phyloP scores from a whole-genome alignment of 2,113 vertebrate genomes.

The Centropristis striata region DNA sequence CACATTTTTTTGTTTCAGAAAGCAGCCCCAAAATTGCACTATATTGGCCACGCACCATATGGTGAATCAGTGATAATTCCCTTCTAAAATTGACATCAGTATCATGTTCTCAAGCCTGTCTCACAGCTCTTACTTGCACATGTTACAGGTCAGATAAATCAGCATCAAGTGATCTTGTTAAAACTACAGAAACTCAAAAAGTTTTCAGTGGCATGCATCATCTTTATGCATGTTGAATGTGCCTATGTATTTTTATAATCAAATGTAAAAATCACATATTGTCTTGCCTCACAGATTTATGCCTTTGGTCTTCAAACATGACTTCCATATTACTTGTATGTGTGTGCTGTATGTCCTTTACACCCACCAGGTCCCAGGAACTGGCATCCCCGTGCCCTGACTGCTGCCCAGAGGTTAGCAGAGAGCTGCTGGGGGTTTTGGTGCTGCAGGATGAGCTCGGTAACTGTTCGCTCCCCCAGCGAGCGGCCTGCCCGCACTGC shows the following conservation, averaged over 20 bases:
- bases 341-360: not conserved
- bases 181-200: not conserved
- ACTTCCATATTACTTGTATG: not conserved
- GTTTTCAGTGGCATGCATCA: not conserved
- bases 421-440: slow-evolving; percentile 99
- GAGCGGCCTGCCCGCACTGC: slow-evolving; percentile 93
- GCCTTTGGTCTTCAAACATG: not conserved
- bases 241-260: too few species aligned
- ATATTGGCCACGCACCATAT: too few species aligned
- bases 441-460: slow-evolving; percentile 98
- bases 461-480: slow-evolving; percentile 96
- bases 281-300: not conserved
- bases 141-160: not conserved
- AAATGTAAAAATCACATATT: too few species aligned
- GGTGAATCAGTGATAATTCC: too few species aligned
- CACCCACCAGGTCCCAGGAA: slow-evolving; percentile 95
- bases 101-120: too few species aligned
- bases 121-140: not conserved
- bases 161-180: not conserved
- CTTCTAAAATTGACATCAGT: too few species aligned
- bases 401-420: slow-evolving; percentile 98
- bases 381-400: slow-evolving; percentile 96
- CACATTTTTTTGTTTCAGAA: too few species aligned
- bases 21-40: too few species aligned
- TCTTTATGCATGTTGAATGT: too few species aligned